Conservation (phyloP, 2,888 invertebrate species). For the Nomada fabriciana region DNA sequence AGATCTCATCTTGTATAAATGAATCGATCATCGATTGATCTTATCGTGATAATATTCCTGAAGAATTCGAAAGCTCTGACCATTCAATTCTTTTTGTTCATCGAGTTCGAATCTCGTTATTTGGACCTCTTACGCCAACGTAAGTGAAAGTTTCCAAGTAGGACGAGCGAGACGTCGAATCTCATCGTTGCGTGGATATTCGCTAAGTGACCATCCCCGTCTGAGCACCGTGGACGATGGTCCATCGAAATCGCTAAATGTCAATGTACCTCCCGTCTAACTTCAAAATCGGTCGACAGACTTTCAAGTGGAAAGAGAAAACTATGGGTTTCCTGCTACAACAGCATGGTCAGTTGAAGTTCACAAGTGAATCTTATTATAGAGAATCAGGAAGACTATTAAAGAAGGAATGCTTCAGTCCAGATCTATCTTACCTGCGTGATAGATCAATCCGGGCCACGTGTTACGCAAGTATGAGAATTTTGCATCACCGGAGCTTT, state of each 20-base stretch:
- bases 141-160: constrained; percentile 84
- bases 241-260: constrained; percentile 59
- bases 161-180: constrained; percentile 79
- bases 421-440: background rate
- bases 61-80: constrained; percentile 36
- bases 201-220: constrained; percentile 79
- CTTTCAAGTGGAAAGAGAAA: constrained; percentile 20
- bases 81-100: constrained; percentile 45
- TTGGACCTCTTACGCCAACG: constrained; percentile 82
- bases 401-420: constrained; percentile 10
- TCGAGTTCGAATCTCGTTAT: constrained; percentile 70
- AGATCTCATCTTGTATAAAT: background rate
- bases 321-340: constrained; percentile 14
- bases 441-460: constrained; percentile 40
- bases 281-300: constrained; percentile 51
- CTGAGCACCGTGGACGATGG: constrained; percentile 53
- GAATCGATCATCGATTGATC: background rate
- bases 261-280: constrained; percentile 31
- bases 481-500: constrained; percentile 64
- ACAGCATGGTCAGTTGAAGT: constrained; percentile 10
- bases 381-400: constrained; percentile 24
- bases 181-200: constrained; percentile 75
- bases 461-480: constrained; percentile 67
- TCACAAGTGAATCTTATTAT: constrained; percentile 3
- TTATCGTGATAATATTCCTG: background rate